phyloP scores from a whole-genome alignment of 2,113 vertebrate species.

The Sander vitreus region DNA sequence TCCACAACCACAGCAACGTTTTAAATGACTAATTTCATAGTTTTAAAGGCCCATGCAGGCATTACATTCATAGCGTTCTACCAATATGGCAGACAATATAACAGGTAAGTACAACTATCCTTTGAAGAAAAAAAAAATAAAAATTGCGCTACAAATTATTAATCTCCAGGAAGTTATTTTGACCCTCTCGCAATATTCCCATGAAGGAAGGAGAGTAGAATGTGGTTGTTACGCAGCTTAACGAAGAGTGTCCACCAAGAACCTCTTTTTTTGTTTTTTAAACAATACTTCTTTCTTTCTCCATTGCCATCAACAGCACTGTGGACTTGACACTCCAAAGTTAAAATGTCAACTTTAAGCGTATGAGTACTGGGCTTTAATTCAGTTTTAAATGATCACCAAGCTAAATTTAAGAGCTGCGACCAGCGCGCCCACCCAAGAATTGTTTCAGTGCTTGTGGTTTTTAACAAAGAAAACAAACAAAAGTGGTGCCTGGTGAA shows the following conservation, averaged over 20 bases:
- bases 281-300: background rate
- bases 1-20: slow-evolving; percentile 60
- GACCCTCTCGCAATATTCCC: slow-evolving; percentile 34
- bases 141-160: slow-evolving; percentile 18
- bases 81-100: slow-evolving; percentile 86
- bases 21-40: slow-evolving; percentile 57
- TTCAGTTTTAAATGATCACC: slow-evolving; percentile 12
- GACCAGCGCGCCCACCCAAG: slow-evolving; percentile 66
- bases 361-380: background rate
- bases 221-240: slow-evolving; percentile 54
- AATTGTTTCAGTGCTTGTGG: slow-evolving; percentile 38
- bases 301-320: slow-evolving; percentile 19
- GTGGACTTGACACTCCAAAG: slow-evolving; percentile 38
- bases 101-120: slow-evolving; percentile 71
- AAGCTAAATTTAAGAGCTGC: slow-evolving; percentile 52
- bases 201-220: slow-evolving; percentile 34
- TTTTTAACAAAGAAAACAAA: background rate
- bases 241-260: slow-evolving; percentile 39
- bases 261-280: slow-evolving; percentile 10
- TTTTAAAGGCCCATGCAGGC: slow-evolving; percentile 78
- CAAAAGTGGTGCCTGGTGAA: background rate
- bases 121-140: slow-evolving; percentile 41
- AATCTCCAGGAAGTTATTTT: slow-evolving; percentile 33
- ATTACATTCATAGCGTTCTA: slow-evolving; percentile 82
- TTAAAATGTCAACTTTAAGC: slow-evolving; percentile 18